Base-by-base conservation (phyloP, 2,797 vertebrate species). In the Crax fasciolata region DNA sequence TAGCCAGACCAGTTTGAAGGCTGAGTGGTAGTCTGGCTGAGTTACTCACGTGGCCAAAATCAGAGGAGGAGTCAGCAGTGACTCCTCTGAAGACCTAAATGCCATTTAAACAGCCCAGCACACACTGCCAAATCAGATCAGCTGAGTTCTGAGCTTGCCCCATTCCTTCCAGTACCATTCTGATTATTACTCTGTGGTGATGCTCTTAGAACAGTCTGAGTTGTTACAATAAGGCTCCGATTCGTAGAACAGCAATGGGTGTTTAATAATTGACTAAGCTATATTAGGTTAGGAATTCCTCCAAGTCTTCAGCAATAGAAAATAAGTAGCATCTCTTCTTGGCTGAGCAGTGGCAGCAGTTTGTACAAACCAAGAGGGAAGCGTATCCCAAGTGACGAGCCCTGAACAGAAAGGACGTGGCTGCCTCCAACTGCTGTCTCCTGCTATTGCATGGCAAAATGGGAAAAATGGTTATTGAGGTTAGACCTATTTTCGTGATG, bases 351-450 rank as follows among this genome's bases (percentile, higher is more conserved):
- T 20, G 5, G 25, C 32, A 38, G 32, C 17, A 28, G 46, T 25
- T 38, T 18, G 13, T 59, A 44, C n/a, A n/a, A 27, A 28, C 10
- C 3, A 48, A 24, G 54, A 57, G 43, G 51, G 51, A 59, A 28
- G 14, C 5, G 27, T 1, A 1, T 21, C 20, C 67, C 0, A 0
- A 39, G 62, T 8, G 51, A 55, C 25, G 10, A 49, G 28, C 35
- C 24, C n/a, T 51, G 24, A 51, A 17, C 5, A 41, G 21, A 46
- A 72, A 63, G 27, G 51, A 16, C 30, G 44, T 68, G 28, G 30
- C 62, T 41, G 39, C n/a, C 35, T 41, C 25, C 0, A 0, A 2
- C 16, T 77, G 8, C 24, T 4, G 11, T 6, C 10, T 63, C 49
- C n/a, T 54, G 44, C 48, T 13, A 1, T 4, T n/a, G 25, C 38